phyloP scores from a whole-genome alignment of 2,888 invertebrate species.

The Eristalinus sepulchralis region DNA sequence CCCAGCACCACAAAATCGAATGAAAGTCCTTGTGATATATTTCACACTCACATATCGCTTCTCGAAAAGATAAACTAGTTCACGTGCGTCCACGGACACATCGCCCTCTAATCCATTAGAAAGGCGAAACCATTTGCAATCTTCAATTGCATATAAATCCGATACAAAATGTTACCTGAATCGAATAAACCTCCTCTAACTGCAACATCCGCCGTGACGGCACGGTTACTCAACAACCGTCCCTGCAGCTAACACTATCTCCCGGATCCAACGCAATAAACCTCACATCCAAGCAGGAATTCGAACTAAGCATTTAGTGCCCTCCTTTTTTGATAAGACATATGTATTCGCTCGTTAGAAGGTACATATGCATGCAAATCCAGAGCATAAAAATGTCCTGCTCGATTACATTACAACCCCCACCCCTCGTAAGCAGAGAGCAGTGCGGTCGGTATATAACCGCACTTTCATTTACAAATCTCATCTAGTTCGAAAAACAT shows the following conservation, averaged over 20 bases:
- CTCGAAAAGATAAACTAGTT: no score
- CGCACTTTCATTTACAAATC: constrained; percentile 51
- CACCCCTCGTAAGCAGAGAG: background rate
- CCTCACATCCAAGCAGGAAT: background rate
- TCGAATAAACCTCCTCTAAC: background rate
- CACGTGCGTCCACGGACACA: no score
- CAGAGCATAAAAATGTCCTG: constrained; percentile 25
- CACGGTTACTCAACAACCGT: background rate
- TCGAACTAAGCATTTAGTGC: background rate
- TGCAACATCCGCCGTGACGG: background rate
- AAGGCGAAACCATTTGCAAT: background rate
- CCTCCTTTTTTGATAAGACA: background rate
- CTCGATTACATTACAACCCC: background rate
- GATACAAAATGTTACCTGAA: background rate
- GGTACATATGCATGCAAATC: background rate
- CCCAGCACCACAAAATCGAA: no score
- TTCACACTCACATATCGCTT: no score
- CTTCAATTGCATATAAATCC: background rate
- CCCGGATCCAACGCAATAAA: background rate
- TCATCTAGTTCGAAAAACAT: constrained; percentile 52
- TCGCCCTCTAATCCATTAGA: no score
- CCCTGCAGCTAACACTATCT: background rate
- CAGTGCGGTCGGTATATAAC: no score
- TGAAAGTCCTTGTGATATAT: no score
- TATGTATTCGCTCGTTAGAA: background rate